These are phyloP conservation scores for Arvicanthis niloticus DNA, from an alignment of 2,113 vertebrate genomes.

Conservation along the genomic window DNA sequence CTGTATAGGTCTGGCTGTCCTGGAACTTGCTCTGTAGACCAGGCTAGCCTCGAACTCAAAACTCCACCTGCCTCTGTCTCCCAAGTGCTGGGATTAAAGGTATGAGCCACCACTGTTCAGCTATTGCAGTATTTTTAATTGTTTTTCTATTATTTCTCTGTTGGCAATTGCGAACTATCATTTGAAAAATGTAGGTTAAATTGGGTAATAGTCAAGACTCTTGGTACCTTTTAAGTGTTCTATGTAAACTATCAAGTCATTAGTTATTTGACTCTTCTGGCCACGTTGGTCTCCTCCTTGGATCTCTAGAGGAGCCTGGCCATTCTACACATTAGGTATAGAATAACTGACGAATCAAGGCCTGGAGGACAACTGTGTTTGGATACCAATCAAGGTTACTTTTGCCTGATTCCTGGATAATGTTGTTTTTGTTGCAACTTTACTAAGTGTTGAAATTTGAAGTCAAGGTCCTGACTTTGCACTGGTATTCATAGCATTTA, in stretches of 20 bases:
- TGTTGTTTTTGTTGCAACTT: constrained; percentile 42
- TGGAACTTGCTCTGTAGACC: too few relatives aligned
- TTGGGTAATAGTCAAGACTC: constrained; percentile 9
- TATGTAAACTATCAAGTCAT: neutral
- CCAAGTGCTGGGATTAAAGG: too few relatives aligned
- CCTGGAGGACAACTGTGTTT: neutral
- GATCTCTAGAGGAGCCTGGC: neutral
- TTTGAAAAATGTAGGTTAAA: constrained; percentile 44
- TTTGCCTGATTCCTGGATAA: neutral
- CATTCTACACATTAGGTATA: neutral
- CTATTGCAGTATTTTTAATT: neutral
- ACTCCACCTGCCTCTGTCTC: too few relatives aligned
- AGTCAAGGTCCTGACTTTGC: neutral
- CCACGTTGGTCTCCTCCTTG: neutral
- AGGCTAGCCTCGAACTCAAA: too few relatives aligned
- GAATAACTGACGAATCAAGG: neutral
- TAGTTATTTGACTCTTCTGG: neutral
- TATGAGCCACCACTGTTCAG: too few relatives aligned
- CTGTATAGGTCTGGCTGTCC: too few relatives aligned
- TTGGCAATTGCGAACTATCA: constrained; percentile 36
- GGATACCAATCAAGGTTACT: neutral
- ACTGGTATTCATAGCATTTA: neutral
- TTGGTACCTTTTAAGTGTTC: neutral
- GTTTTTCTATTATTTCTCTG: constrained; percentile 49
- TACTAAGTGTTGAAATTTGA: constrained; percentile 8